These are phyloP conservation scores for Vireo altiloquus DNA, from an alignment of 2,113 vertebrate species.

Conservation along the genomic window DNA sequence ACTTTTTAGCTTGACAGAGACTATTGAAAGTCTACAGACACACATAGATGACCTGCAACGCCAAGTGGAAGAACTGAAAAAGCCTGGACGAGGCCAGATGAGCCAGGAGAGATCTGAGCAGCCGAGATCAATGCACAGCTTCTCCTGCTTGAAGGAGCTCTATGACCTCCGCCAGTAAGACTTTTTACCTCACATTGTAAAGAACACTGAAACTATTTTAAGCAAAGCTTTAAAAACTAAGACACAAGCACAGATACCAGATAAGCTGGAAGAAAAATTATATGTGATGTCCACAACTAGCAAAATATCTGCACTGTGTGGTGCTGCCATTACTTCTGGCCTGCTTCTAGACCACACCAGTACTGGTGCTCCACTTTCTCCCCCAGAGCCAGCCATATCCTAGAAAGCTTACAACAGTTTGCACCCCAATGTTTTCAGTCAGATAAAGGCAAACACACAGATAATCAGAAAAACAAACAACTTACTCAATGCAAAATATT, in stretches of 20 bases:
- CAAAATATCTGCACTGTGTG: background rate
- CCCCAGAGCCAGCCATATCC: background rate
- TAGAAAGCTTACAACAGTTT: background rate
- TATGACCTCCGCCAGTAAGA: constrained; percentile 90
- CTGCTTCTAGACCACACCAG: background rate
- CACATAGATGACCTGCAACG: constrained; percentile 91
- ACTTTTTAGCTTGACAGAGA: constrained; percentile 84
- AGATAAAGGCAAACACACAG: background rate
- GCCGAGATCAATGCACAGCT: constrained; percentile 78
- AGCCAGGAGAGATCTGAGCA: constrained; percentile 69
- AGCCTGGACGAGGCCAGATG: constrained; percentile 42
- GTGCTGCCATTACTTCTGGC: background rate
- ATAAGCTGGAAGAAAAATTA: background rate
- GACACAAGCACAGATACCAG: background rate
- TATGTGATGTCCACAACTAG: background rate
- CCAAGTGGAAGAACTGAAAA: constrained; percentile 83
- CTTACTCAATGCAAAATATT: background rate
- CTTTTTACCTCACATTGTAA: background rate
- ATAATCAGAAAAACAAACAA: background rate
- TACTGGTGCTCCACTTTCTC: background rate
- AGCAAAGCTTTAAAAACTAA: background rate
- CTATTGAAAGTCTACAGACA: constrained; percentile 83
- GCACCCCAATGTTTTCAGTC: background rate
- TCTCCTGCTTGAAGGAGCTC: constrained; percentile 88
- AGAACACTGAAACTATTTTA: background rate